Conservation (phyloP, 1,140 invertebrate genomes). For the Brachystomella parvula region DNA sequence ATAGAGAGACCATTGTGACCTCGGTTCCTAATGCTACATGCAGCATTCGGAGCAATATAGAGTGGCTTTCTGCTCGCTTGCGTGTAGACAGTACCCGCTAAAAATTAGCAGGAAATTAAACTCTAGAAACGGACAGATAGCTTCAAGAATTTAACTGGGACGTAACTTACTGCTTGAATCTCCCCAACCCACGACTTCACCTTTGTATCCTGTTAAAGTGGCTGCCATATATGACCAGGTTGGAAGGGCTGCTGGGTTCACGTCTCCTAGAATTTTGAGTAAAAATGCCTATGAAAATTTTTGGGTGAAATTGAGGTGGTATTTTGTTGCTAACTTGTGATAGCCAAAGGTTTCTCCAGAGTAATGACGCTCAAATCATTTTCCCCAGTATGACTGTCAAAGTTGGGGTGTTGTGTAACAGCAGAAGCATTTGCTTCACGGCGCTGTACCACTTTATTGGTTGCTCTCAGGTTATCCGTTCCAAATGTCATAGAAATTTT, state of each 20-base stretch:
- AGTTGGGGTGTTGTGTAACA: not conserved
- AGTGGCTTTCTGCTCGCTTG: not conserved
- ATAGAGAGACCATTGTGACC: not conserved
- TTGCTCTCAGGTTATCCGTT: not conserved
- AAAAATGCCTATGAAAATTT: too few relatives aligned
- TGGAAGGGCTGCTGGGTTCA: not conserved
- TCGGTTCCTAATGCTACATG: not conserved
- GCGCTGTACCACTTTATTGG: not conserved
- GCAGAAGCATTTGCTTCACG: not conserved
- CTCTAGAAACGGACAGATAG: too few relatives aligned
- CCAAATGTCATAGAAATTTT: slow-evolving; percentile 4
- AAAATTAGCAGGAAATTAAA: not conserved
- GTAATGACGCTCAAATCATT: slow-evolving; percentile 16
- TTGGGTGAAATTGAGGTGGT: too few relatives aligned
- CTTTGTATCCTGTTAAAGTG: not conserved
- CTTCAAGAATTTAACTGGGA: not conserved
- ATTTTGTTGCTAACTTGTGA: not conserved
- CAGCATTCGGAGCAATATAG: not conserved
- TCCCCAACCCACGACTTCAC: slow-evolving; percentile 6
- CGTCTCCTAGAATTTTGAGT: not conserved
- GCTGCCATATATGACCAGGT: slow-evolving; percentile 3
- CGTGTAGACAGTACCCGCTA: not conserved
- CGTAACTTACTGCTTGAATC: not conserved
- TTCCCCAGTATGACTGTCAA: slow-evolving; percentile 1
- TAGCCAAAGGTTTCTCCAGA: not conserved